Base-by-base conservation (phyloP, 2,888 invertebrate species). In the Carpatolechia fugitivella region DNA sequence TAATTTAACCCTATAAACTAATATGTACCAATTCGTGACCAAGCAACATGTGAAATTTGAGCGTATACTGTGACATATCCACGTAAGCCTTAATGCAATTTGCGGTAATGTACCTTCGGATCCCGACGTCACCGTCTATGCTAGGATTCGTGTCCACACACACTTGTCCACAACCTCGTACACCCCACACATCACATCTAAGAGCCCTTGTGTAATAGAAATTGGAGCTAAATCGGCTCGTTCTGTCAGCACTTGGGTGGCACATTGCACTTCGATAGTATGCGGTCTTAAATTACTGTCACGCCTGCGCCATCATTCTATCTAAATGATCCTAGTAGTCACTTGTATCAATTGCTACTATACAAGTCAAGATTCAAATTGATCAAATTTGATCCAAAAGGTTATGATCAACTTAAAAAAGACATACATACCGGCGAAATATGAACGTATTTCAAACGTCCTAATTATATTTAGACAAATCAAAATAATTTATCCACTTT, bases 41-140 rank as follows among this genome's bases (percentile, higher is more conserved):
- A 4, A 13, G 5, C 30, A 58, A 38, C 56, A 63, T 66, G 56
- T 66, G 40, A 36, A 46, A 54, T 58, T 60, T 72, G 65, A 55
- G 36, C 55, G 56, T 80, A 69, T 79, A 78, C 83, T 81, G 57
- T 63, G 62, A 56, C 60, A 70, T 76, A 77, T 76, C 73, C 69
- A 73, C 68, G 76, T 77, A 77, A 78, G 74, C 75, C 74, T 71
- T 86, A 83, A 86, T 85, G 82, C 83, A 85, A 85, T 83, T 85
- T 87, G 84, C 76, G 76, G 80, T 85, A 85, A 86, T 87, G 76
- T 77, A 73, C 70, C 74, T 70, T 59, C 65, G 65, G 64, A 60
- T 62, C 70, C 52, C 10, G 8, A 13, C 20, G n/a, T 47, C n/a
- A n/a, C n/a, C 53, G 49, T 44, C 53, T 44, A 49, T 49, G 46